phyloP scores from a whole-genome alignment of 2,888 invertebrate genomes.

The Hypolimnas misippus region DNA sequence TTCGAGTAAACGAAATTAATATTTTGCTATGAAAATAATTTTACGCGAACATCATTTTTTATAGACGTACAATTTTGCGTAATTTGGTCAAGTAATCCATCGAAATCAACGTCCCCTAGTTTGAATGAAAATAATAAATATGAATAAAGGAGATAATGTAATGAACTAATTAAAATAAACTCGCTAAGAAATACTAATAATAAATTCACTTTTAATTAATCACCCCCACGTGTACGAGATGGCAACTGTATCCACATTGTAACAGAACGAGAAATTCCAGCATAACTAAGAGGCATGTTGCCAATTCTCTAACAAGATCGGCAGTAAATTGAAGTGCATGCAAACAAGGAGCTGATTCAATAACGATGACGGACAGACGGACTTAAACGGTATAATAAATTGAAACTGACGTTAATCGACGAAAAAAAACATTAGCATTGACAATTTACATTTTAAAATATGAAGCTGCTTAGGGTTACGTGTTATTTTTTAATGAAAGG shows the following conservation, averaged over 20 bases:
- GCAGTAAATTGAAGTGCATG: conserved; percentile 54
- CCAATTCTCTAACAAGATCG: conserved; percentile 54
- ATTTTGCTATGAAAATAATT: too few relatives aligned
- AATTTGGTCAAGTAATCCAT: too few relatives aligned
- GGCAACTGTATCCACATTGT: conserved; percentile 21
- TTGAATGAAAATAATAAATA: not conserved
- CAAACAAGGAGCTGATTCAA: conserved; percentile 53
- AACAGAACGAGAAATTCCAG: conserved; percentile 40
- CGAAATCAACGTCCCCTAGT: not conserved
- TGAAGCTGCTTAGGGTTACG: not conserved
- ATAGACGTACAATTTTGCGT: too few relatives aligned
- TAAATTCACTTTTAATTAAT: not conserved
- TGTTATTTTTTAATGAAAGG: not conserved
- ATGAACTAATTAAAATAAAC: not conserved
- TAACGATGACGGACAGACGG: conserved; percentile 44
- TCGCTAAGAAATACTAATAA: not conserved
- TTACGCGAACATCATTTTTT: too few relatives aligned
- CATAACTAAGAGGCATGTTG: conserved; percentile 42
- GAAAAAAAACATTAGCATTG: conserved; percentile 1
- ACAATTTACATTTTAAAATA: not conserved
- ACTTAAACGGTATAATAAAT: conserved; percentile 41
- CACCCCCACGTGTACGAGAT: not conserved
- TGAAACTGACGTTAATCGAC: conserved; percentile 19
- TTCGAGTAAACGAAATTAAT: too few relatives aligned
- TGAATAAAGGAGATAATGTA: not conserved